Evolutionary conservation across 2,888 invertebrate genomes (phyloP).

Genomic region (Julus scandinavius): DNA sequence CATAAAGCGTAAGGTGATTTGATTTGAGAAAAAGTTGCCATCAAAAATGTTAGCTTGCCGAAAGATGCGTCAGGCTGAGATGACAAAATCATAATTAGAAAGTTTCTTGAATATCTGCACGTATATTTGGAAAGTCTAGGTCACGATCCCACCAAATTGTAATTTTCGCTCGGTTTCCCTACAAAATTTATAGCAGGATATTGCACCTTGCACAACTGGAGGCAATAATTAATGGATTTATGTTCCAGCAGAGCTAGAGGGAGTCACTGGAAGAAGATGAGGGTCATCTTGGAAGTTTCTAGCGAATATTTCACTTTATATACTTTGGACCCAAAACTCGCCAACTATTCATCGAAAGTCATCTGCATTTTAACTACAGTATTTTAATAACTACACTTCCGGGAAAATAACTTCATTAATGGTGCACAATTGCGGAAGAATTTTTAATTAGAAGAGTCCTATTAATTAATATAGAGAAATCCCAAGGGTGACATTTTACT

Average conservation of each 20-base stretch:
- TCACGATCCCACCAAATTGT: conserved; percentile 39
- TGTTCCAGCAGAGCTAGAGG: conserved; percentile 11
- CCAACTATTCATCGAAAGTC: not conserved
- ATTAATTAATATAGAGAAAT: not conserved
- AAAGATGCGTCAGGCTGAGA: conserved; percentile 25
- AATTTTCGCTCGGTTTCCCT: conserved; percentile 40
- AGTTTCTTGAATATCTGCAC: not conserved
- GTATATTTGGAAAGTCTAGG: conserved; percentile 16
- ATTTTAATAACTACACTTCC: not conserved
- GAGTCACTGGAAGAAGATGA: not conserved
- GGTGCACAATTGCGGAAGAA: not conserved
- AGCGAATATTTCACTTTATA: not conserved
- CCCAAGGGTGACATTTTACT: not conserved
- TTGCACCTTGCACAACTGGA: conserved; percentile 17
- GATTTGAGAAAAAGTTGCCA: not conserved
- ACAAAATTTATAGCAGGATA: conserved; percentile 25
- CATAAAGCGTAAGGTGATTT: not conserved
- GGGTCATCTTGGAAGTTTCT: not conserved
- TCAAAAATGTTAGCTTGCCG: conserved; percentile 8
- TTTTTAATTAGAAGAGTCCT: not conserved
- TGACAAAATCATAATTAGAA: conserved; percentile 43
- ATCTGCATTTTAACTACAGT: not conserved
- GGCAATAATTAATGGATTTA: conserved; percentile 41
- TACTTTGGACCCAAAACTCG: too few relatives aligned
- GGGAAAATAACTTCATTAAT: conserved; percentile 1